Evolutionary conservation across 2,888 invertebrate species (phyloP).

Genomic region (Clusia tigrina): DNA sequence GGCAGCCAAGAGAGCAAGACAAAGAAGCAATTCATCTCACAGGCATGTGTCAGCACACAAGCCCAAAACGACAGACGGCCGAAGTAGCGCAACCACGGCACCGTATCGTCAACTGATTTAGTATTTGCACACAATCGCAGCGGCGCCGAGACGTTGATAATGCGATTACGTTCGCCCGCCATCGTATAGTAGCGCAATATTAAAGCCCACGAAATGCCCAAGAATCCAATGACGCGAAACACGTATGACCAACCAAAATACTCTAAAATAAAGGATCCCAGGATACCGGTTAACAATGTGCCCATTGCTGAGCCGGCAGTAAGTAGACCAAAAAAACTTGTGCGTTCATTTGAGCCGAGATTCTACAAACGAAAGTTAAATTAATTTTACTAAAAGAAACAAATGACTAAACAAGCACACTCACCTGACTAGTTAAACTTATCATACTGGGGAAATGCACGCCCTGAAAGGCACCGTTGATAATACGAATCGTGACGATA

Average conservation of each 20-base stretch:
- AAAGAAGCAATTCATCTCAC: constrained; percentile 77
- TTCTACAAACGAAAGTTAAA: constrained; percentile 57
- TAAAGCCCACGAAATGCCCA: constrained; percentile 69
- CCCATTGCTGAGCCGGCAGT: constrained; percentile 72
- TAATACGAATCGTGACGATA: constrained; percentile 69
- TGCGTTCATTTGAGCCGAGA: constrained; percentile 71
- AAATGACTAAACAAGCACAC: constrained; percentile 18
- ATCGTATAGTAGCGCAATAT: constrained; percentile 68
- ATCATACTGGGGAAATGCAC: constrained; percentile 77
- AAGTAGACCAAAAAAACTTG: constrained; percentile 73
- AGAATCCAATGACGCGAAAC: constrained; percentile 71
- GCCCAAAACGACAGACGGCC: constrained; percentile 73
- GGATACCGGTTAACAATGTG: constrained; percentile 72
- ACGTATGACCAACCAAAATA: constrained; percentile 73
- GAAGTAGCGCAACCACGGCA: constrained; percentile 72
- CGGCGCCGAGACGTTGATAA: constrained; percentile 63
- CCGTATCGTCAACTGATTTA: constrained; percentile 54
- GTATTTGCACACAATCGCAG: constrained; percentile 61
- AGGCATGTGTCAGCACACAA: constrained; percentile 75
- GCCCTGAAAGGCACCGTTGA: constrained; percentile 73
- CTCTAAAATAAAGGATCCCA: constrained; percentile 73
- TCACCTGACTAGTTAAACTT: constrained; percentile 70
- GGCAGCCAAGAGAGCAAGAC: constrained; percentile 78
- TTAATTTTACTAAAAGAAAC: background rate
- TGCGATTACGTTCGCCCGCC: constrained; percentile 60